Percentiles rank a stretch among this genome's conserved stretches.
Evolutionary conservation across 2,113 vertebrate genomes (phyloP).

Genomic region (Junco hyemalis): DNA sequence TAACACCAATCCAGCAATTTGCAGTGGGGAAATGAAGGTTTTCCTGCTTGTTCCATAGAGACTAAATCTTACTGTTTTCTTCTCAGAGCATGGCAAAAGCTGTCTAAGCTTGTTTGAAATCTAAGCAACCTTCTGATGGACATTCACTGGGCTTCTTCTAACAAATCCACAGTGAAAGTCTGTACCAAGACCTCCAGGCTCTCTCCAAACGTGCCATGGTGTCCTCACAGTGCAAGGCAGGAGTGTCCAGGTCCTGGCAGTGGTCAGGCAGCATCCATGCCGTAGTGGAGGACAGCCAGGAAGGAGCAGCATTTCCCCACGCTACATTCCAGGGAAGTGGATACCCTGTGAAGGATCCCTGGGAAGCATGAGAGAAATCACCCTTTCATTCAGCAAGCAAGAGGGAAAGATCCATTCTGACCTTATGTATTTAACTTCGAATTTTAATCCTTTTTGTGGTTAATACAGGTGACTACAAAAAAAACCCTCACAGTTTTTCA

Average conservation of each 20-base stretch:
- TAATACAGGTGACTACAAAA: neutral
- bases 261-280: fast-evolving
- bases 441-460: neutral
- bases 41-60: neutral
- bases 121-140: neutral
- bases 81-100: neutral
- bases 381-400: neutral
- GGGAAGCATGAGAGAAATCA: neutral
- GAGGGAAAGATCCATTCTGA: neutral
- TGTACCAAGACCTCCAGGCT: neutral
- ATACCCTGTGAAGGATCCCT: neutral
- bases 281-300: fast-evolving
- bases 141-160: neutral
- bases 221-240: neutral
- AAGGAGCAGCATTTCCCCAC: neutral
- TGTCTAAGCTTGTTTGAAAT: neutral
- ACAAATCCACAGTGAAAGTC: neutral
- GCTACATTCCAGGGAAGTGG: neutral
- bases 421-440: neutral
- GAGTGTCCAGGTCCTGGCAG: neutral
- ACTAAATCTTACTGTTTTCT: neutral
- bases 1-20: neutral
- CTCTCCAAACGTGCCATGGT: fast-evolving
- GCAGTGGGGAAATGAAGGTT: neutral
- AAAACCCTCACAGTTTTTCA: neutral